These are phyloP conservation scores for Malaclemys terrapin DNA, from an alignment of 2,113 vertebrate genomes.

Conservation along the genomic window DNA sequence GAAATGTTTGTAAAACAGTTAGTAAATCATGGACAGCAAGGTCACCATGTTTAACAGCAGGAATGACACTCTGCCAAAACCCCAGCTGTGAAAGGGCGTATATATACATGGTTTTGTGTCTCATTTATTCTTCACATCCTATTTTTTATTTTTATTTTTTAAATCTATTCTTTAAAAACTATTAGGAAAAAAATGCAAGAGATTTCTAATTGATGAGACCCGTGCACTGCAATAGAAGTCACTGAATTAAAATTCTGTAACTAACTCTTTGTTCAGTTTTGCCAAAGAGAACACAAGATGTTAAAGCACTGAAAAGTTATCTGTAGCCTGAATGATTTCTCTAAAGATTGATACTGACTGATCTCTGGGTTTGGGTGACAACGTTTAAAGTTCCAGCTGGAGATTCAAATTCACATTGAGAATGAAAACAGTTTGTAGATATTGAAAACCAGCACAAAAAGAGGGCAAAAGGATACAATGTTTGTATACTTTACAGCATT, in stretches of 20 bases:
- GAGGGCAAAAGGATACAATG: not conserved
- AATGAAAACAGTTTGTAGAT: not conserved
- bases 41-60: constrained; percentile 84
- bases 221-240: rapidly evolving
- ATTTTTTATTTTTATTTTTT: not conserved
- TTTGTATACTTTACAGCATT: not conserved
- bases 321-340: not conserved
- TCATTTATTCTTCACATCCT: not conserved
- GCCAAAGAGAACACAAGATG: not conserved
- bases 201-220: rapidly evolving
- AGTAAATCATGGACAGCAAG: constrained; percentile 87
- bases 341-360: not conserved
- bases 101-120: constrained; percentile 59
- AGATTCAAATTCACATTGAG: constrained; percentile 37
- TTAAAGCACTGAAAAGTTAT: not conserved
- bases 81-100: constrained; percentile 91
- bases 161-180: not conserved
- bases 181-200: rapidly evolving
- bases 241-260: rapidly evolving
- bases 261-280: not conserved
- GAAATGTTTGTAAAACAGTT: constrained; percentile 90
- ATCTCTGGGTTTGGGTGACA: constrained; percentile 5
- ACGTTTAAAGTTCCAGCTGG: constrained; percentile 1
- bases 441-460: not conserved
- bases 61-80: constrained; percentile 83